phyloP scores from a whole-genome alignment of 2,113 vertebrate genomes.

The Proterorhinus semilunaris region DNA sequence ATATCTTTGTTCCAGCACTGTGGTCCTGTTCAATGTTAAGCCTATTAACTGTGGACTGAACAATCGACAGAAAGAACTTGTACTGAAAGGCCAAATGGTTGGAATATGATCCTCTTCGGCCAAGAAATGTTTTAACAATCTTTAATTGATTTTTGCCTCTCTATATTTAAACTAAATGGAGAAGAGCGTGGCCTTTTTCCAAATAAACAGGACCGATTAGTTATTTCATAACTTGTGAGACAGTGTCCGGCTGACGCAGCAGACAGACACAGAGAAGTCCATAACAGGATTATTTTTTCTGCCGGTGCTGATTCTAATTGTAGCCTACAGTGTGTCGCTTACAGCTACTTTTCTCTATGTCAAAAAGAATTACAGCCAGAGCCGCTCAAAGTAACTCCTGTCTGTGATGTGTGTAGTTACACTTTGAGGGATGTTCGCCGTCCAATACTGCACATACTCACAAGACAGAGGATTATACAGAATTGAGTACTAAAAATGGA shows the following conservation, averaged over 20 bases:
- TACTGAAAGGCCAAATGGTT: too few relatives aligned
- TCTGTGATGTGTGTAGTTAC: conserved; percentile 19
- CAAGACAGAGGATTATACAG: conserved; percentile 12
- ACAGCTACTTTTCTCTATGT: conserved; percentile 57
- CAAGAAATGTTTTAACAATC: too few relatives aligned
- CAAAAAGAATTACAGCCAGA: conserved; percentile 64
- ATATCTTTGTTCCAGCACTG: conserved; percentile 2
- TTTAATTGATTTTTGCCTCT: too few relatives aligned
- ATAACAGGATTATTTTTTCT: conserved; percentile 37
- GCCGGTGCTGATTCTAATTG: conserved; percentile 53
- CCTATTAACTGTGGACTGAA: conserved; percentile 14
- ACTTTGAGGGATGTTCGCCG: conserved; percentile 23
- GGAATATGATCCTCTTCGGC: too few relatives aligned
- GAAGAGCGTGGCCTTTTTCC: background rate
- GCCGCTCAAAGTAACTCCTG: conserved; percentile 51
- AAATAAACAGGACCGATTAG: background rate
- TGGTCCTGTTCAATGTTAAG: conserved; percentile 32
- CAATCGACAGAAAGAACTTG: background rate
- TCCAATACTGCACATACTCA: conserved; percentile 10
- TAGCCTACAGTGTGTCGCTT: conserved; percentile 51
- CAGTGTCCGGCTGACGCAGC: conserved; percentile 22
- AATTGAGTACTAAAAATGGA: conserved; percentile 24
- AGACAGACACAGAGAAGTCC: conserved; percentile 14
- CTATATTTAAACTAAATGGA: background rate
- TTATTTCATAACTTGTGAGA: conserved; percentile 23